Conservation (phyloP, 2,888 invertebrate species). For the Rhamnusium bicolor region DNA sequence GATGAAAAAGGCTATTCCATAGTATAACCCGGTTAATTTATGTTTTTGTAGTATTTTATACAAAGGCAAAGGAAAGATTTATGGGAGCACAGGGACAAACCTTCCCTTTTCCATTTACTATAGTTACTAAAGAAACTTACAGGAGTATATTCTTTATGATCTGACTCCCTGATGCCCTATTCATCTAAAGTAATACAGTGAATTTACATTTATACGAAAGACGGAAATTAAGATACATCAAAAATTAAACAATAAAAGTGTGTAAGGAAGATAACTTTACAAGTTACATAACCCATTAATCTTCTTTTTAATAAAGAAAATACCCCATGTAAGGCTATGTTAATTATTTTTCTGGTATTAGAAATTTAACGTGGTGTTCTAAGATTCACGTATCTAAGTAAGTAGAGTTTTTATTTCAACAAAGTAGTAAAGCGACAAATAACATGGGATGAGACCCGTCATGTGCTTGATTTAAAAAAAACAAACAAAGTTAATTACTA, state of each 20-base stretch:
- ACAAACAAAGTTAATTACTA: too few relatives aligned
- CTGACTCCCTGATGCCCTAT: conserved; percentile 1
- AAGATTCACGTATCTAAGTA: too few relatives aligned
- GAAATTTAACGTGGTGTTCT: too few relatives aligned
- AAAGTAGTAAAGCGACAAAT: too few relatives aligned
- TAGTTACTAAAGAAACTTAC: background rate
- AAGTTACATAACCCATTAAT: too few relatives aligned
- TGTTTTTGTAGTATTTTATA: conserved; percentile 2
- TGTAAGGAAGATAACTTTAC: too few relatives aligned
- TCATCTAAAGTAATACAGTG: background rate
- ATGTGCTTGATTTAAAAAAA: too few relatives aligned
- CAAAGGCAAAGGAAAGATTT: conserved; percentile 9
- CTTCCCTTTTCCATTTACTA: conserved; percentile 1
- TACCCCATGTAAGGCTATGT: too few relatives aligned
- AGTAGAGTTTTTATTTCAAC: too few relatives aligned
- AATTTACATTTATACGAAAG: conserved; percentile 1
- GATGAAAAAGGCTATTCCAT: background rate
- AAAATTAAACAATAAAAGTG: background rate
- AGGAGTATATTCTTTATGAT: conserved; percentile 15
- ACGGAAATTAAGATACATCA: background rate
- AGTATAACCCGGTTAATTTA: conserved; percentile 1
- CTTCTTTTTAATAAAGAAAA: too few relatives aligned
- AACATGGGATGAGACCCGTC: too few relatives aligned
- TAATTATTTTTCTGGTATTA: too few relatives aligned
- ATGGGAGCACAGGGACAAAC: background rate